phyloP scores from a whole-genome alignment of 2,797 vertebrate genomes.

The Periparus ater region DNA sequence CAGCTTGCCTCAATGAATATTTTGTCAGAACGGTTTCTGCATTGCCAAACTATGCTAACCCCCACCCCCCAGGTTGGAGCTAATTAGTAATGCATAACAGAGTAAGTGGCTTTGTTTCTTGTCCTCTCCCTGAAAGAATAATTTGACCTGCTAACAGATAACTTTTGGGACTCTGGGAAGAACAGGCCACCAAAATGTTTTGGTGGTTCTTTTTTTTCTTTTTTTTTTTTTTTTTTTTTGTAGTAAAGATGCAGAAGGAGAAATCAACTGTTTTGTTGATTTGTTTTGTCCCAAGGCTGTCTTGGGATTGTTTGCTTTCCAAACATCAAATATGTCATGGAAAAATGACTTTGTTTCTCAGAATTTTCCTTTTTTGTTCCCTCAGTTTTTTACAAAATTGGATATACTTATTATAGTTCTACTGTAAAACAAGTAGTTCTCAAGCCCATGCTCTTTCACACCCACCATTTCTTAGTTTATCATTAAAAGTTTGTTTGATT shows the following conservation, averaged over 20 bases:
- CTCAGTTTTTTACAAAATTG: not conserved
- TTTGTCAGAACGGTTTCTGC: conserved; percentile 9
- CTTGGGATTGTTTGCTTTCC: conserved; percentile 45
- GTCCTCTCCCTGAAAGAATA: not conserved
- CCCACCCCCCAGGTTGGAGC: not conserved
- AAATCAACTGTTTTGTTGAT: conserved; percentile 26
- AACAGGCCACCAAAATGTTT: conserved; percentile 42
- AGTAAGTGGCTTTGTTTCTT: not conserved
- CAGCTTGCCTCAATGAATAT: conserved; percentile 48
- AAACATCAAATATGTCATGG: conserved; percentile 9
- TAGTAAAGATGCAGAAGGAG: conserved; percentile 18
- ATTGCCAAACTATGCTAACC: not conserved
- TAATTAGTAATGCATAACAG: conserved; percentile 32
- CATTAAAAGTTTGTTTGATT: not conserved
- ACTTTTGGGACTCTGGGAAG: not conserved
- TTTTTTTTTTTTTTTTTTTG: not conserved
- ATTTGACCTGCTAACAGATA: conserved; percentile 19
- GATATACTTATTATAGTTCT: not conserved
- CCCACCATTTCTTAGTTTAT: not conserved
- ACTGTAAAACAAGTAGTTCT: not conserved
- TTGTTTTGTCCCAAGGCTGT: not conserved
- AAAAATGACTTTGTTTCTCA: not conserved
- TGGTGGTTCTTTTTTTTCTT: no score
- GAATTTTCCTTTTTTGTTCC: not conserved
- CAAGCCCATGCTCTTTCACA: not conserved